phyloP scores from a whole-genome alignment of 2,888 invertebrate genomes.

The Disparrhopalites patrizii region DNA sequence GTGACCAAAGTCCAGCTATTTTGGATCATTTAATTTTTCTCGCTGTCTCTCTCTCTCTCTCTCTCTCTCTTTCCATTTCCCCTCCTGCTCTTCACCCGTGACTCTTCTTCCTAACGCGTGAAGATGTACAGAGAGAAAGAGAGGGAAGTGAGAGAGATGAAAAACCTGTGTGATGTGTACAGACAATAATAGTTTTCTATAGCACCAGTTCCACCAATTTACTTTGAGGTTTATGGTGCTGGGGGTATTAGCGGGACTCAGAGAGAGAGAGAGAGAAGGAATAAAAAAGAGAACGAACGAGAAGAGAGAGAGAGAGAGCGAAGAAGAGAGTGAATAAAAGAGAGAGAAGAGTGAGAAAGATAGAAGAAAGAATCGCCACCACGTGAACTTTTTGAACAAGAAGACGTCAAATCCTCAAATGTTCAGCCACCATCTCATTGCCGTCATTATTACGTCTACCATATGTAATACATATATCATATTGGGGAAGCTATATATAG shows the following conservation, averaged over 20 bases:
- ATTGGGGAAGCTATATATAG: too few relatives aligned
- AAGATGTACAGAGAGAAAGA: too few relatives aligned
- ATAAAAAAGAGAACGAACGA: background rate
- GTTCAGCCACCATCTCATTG: constrained; percentile 22
- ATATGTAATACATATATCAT: too few relatives aligned
- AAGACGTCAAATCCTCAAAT: constrained; percentile 20
- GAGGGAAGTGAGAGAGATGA: background rate
- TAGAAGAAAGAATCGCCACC: background rate
- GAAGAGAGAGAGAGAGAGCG: background rate
- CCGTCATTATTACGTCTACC: constrained; percentile 19
- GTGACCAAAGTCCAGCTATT: constrained; percentile 24
- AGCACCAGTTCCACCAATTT: too few relatives aligned
- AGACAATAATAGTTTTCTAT: too few relatives aligned
- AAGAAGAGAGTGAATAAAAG: background rate
- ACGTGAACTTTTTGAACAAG: constrained; percentile 1
- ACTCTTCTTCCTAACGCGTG: too few relatives aligned
- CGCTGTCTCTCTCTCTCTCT: background rate
- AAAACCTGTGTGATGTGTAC: background rate
- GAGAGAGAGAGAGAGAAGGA: background rate
- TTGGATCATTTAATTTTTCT: constrained; percentile 22
- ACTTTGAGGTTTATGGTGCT: background rate
- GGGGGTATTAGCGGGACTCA: background rate
- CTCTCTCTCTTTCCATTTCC: background rate
- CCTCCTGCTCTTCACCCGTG: background rate
- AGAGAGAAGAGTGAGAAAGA: background rate